Percentiles rank a stretch among this genome's conserved stretches.
phyloP scores from a whole-genome alignment of 2,888 invertebrate species.

The Drymonia ruficornis region DNA sequence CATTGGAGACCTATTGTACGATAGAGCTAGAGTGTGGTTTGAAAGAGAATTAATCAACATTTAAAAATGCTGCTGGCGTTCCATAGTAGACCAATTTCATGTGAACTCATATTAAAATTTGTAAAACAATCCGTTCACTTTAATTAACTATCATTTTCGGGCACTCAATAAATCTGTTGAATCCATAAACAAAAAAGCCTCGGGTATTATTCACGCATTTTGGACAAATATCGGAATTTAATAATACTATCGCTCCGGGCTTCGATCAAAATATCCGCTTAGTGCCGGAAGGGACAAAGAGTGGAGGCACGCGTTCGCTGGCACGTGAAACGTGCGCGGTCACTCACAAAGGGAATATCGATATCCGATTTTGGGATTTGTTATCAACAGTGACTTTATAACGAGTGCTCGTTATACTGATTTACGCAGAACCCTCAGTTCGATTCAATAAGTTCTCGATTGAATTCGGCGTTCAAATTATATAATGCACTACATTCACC shows the following conservation, averaged over 20 bases:
- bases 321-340: constrained; percentile 37
- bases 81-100: background rate
- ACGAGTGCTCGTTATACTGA: background rate
- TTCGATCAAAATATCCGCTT: constrained; percentile 45
- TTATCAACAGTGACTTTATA: constrained; percentile 10
- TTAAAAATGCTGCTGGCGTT: too few species aligned
- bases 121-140: background rate
- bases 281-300: constrained; percentile 40
- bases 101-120: too few species aligned
- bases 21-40: constrained; percentile 9
- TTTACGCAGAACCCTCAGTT: background rate
- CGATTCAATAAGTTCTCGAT: too few species aligned
- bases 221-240: constrained; percentile 39
- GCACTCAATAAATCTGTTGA: constrained; percentile 16
- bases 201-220: constrained; percentile 33
- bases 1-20: constrained; percentile 19
- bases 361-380: constrained; percentile 30
- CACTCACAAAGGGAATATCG: constrained; percentile 31
- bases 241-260: constrained; percentile 26
- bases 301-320: constrained; percentile 36
- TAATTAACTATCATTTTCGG: background rate
- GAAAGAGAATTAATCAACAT: background rate
- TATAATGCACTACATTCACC: too few species aligned
- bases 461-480: too few species aligned
- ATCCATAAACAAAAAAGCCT: constrained; percentile 22